Evolutionary conservation across 2,888 invertebrate genomes (phyloP).

Genomic region (Deilephila porcellus): DNA sequence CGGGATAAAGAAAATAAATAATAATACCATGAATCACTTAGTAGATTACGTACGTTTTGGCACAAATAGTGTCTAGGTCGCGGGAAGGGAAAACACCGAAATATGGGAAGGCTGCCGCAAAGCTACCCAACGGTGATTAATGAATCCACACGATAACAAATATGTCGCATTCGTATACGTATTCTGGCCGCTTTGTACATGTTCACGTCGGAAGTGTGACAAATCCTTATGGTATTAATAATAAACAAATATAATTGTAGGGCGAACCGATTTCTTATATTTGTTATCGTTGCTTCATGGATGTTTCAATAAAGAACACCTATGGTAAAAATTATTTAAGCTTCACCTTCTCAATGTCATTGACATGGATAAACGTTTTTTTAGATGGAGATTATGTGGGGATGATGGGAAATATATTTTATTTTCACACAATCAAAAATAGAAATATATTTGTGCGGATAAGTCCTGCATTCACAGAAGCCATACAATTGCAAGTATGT

Average conservation of each 20-base stretch:
- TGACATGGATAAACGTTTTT: no score
- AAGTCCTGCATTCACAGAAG: no score
- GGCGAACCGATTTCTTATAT: not conserved
- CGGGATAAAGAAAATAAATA: slow-evolving; percentile 43
- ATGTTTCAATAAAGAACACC: no score
- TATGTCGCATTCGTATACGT: slow-evolving; percentile 54
- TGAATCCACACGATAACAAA: slow-evolving; percentile 68
- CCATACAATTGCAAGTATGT: no score
- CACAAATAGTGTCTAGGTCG: slow-evolving; percentile 58
- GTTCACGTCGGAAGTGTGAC: slow-evolving; percentile 20
- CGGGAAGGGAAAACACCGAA: slow-evolving; percentile 53
- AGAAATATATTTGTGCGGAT: no score
- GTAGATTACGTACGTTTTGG: slow-evolving; percentile 61
- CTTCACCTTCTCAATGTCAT: no score
- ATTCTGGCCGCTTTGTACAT: slow-evolving; percentile 41
- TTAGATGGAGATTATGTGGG: no score
- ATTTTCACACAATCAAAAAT: no score
- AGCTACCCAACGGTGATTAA: slow-evolving; percentile 65
- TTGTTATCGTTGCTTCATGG: no score
- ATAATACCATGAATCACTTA: slow-evolving; percentile 62
- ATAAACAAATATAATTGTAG: not conserved
- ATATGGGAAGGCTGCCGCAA: slow-evolving; percentile 54
- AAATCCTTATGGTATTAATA: slow-evolving; percentile 20
- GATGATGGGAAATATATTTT: no score
- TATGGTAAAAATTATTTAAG: no score